phyloP scores from a whole-genome alignment of 1,140 invertebrate species.

The Temnothorax curvispinosus region DNA sequence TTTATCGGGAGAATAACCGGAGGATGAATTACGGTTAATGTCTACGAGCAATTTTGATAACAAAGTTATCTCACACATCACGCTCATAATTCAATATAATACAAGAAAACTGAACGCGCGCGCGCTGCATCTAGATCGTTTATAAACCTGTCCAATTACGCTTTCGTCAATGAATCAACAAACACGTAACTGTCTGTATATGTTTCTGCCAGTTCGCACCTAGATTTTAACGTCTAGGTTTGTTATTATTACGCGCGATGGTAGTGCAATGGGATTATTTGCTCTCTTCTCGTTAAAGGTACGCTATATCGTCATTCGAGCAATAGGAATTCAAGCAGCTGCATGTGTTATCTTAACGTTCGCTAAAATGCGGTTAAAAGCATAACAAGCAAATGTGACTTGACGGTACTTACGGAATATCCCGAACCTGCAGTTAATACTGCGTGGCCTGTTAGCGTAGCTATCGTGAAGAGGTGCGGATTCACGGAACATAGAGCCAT shows the following conservation, averaged over 20 bases:
- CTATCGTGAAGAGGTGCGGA: conserved; percentile 97
- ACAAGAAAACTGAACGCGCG: not conserved
- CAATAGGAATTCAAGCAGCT: not conserved
- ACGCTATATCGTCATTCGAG: not conserved
- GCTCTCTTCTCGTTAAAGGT: not conserved
- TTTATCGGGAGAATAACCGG: not conserved
- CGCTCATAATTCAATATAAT: conserved; percentile 11
- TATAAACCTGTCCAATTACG: conserved; percentile 43
- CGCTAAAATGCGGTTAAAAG: conserved; percentile 16
- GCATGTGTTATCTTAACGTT: not conserved
- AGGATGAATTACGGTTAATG: not conserved
- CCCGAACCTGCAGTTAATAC: conserved; percentile 90
- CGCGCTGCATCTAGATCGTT: conserved; percentile 6
- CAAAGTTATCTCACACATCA: conserved; percentile 1
- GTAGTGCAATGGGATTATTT: not conserved
- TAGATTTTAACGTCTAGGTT: not conserved
- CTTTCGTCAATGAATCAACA: conserved; percentile 52
- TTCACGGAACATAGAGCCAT: conserved; percentile 88
- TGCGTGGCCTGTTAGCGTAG: conserved; percentile 97
- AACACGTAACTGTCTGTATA: conserved; percentile 32
- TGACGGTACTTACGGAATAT: conserved; percentile 89
- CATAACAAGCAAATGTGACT: not conserved
- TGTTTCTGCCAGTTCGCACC: conserved; percentile 30
- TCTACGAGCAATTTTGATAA: conserved; percentile 7
- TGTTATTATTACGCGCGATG: conserved; percentile 4